phyloP scores from a whole-genome alignment of 35 echinoderm and acorn worm species.

The Diadema setosum region DNA sequence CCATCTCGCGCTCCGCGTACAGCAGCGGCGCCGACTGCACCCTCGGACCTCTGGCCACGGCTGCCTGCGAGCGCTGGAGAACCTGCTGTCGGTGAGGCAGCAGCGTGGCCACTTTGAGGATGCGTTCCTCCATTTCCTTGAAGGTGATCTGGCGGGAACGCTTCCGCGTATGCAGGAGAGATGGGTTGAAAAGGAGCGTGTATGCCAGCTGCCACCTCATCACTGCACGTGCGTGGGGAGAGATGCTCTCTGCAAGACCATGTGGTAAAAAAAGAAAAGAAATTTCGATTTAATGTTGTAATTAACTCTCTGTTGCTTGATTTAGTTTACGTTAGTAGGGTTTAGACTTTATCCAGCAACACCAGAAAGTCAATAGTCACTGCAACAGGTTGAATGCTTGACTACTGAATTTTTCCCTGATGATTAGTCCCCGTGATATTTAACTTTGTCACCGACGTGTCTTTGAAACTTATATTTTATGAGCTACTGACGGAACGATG shows the following conservation, averaged over 20 bases:
- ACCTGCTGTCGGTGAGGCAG: conserved; percentile 53
- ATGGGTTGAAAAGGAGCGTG: conserved; percentile 65
- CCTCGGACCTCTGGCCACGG: background rate
- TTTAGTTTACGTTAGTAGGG: too few species aligned
- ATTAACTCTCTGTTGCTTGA: too few species aligned
- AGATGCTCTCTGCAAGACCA: background rate
- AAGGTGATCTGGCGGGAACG: conserved; percentile 11
- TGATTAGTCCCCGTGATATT: too few species aligned
- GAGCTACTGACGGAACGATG: too few species aligned
- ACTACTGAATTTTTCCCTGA: too few species aligned
- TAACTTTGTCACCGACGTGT: too few species aligned
- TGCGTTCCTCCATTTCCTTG: background rate
- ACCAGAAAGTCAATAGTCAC: too few species aligned
- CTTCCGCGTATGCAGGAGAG: conserved; percentile 37
- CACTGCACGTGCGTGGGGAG: background rate
- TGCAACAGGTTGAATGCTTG: too few species aligned
- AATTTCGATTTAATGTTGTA: too few species aligned
- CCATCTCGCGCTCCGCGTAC: background rate
- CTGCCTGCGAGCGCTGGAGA: conserved; percentile 24
- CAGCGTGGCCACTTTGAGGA: conserved; percentile 19
- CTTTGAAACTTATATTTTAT: too few species aligned
- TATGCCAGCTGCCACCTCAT: conserved; percentile 19
- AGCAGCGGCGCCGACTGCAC: background rate
- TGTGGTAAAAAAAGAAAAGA: background rate
- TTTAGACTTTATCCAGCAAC: too few species aligned